A percentile compares a stretch with the other conserved stretches of the same genome.
phyloP scores from a whole-genome alignment of 2,113 vertebrate genomes.

The Cepphus grylle region DNA sequence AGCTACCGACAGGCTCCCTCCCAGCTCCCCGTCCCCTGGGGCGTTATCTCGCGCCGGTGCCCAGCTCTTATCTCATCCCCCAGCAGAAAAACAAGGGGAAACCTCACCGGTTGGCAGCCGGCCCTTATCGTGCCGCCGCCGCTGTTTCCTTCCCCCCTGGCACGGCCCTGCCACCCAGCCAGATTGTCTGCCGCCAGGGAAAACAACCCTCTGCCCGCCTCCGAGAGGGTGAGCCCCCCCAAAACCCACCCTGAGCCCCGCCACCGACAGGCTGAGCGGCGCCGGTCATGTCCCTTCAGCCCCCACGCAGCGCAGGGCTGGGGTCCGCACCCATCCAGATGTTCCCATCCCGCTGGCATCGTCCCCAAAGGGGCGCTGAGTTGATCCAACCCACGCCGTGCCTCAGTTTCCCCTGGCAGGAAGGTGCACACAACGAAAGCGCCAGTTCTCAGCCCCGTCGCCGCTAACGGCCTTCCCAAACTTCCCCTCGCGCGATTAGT shows the following conservation, averaged over 20 bases:
- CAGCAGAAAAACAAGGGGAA: slow-evolving; percentile 52
- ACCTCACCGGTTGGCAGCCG: background rate
- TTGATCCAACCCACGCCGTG: fast-evolving
- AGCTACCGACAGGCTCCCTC: background rate
- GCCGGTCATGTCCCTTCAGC: background rate
- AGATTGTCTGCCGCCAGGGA: background rate
- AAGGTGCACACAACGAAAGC: fast-evolving
- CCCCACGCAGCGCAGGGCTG: fast-evolving
- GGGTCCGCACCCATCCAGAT: background rate
- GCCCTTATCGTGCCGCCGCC: background rate
- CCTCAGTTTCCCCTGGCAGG: background rate
- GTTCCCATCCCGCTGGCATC: background rate
- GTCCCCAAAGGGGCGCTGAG: background rate
- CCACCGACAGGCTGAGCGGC: fast-evolving
- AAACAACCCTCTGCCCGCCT: background rate
- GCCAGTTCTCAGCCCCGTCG: background rate
- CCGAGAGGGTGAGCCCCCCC: background rate
- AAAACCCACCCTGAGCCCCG: background rate
- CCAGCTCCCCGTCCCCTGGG: background rate
- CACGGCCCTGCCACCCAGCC: background rate
- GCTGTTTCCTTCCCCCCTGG: background rate
- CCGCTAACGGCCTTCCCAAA: background rate
- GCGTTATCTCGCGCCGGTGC: background rate
- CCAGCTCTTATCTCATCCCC: slow-evolving; percentile 10
- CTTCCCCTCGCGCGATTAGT: too few relatives aligned